Evolutionary conservation across 1,140 invertebrate genomes (phyloP).

Genomic region (Eubasilissa regina): DNA sequence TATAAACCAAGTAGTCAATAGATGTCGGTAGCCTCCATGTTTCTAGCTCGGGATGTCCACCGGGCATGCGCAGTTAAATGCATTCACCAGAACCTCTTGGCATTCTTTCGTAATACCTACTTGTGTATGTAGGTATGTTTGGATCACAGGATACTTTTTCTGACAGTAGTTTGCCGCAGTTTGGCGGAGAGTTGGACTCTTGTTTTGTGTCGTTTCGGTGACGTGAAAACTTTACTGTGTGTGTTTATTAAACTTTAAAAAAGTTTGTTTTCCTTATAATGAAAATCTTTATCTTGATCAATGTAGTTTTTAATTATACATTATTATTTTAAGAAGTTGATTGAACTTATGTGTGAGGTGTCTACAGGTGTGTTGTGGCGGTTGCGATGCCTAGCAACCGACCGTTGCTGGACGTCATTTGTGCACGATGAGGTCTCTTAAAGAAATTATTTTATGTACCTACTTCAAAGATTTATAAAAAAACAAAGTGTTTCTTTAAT

Average conservation of each 20-base stretch:
- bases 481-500: slow-evolving; percentile 15
- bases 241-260: slow-evolving; percentile 22
- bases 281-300: not conserved
- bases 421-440: slow-evolving; percentile 46
- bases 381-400: slow-evolving; percentile 56
- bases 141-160: slow-evolving; percentile 40
- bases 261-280: slow-evolving; percentile 13
- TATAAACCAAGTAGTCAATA: not conserved
- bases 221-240: slow-evolving; percentile 31
- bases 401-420: slow-evolving; percentile 52
- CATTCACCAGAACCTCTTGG: slow-evolving; percentile 23
- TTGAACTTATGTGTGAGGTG: slow-evolving; percentile 55
- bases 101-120: slow-evolving; percentile 51
- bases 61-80: slow-evolving; percentile 44
- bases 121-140: slow-evolving; percentile 13
- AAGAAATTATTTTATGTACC: slow-evolving; percentile 26
- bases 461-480: slow-evolving; percentile 22
- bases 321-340: slow-evolving; percentile 51
- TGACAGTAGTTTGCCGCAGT: slow-evolving; percentile 50
- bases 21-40: slow-evolving; percentile 24
- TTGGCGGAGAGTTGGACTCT: slow-evolving; percentile 6
- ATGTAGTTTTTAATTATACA: slow-evolving; percentile 11
- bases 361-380: slow-evolving; percentile 59
- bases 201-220: slow-evolving; percentile 16
- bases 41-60: not conserved